Evolutionary conservation across 2,797 vertebrate species (phyloP).

Genomic region (Orestias chungarensis): DNA sequence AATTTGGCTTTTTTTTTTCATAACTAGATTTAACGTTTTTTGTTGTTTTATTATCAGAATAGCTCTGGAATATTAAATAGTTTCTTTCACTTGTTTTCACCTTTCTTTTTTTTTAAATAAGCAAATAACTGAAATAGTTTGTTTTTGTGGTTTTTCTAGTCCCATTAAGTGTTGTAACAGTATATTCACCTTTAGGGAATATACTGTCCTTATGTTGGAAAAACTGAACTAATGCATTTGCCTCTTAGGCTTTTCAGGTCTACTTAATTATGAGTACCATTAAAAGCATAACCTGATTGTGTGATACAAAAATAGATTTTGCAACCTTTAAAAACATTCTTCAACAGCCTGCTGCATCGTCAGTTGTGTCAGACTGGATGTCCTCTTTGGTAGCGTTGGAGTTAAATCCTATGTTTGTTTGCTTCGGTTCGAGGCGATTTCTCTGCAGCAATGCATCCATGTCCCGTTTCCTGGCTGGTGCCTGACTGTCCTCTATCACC

Average conservation of each 20-base stretch:
- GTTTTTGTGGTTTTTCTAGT: not conserved
- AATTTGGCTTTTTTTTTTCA: not conserved
- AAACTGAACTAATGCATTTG: not conserved
- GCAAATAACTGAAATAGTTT: too few species aligned
- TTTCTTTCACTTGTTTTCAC: too few species aligned
- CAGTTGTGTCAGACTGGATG: not conserved
- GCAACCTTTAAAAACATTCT: not conserved
- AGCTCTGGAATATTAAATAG: not conserved
- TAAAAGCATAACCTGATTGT: not conserved
- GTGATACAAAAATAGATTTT: not conserved
- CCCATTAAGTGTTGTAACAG: not conserved
- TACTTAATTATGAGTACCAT: not conserved
- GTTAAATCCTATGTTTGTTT: not conserved
- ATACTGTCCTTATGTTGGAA: not conserved
- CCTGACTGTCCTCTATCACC: conserved; percentile 22
- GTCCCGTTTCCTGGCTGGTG: conserved; percentile 48
- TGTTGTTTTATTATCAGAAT: not conserved
- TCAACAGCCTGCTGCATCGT: not conserved
- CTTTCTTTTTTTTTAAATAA: not conserved
- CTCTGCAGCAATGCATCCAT: conserved; percentile 16
- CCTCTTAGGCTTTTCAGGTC: not conserved
- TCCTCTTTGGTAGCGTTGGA: not conserved
- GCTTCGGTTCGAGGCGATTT: not conserved
- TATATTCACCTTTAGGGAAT: not conserved
- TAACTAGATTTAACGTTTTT: not conserved